Percentiles rank a stretch among this genome's conserved stretches.
Evolutionary conservation across 2,888 invertebrate species (phyloP).

Genomic region (Spodoptera picta): DNA sequence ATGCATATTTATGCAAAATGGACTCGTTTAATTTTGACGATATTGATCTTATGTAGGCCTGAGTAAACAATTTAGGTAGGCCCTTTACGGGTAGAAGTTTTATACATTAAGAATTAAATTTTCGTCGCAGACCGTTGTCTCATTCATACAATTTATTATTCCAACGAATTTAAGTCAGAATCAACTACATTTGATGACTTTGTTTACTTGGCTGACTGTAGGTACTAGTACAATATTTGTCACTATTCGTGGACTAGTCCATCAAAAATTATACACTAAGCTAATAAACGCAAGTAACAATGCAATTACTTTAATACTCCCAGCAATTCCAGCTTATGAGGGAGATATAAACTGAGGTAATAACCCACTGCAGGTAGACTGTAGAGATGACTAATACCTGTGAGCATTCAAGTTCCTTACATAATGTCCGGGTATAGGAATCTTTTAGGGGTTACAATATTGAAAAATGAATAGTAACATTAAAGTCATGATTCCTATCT

Average conservation of each 20-base stretch:
- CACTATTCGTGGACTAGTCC: too few relatives aligned
- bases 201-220: not conserved
- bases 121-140: not conserved
- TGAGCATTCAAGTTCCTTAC: too few relatives aligned
- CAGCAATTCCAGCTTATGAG: conserved; percentile 19
- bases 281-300: conserved; percentile 22
- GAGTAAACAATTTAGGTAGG: conserved; percentile 24
- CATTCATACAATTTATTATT: too few relatives aligned
- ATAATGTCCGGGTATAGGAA: too few relatives aligned
- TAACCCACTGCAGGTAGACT: conserved; percentile 21
- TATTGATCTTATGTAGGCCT: conserved; percentile 29
- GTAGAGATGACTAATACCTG: conserved; percentile 35
- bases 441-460: too few relatives aligned
- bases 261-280: too few relatives aligned
- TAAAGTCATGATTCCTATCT: too few relatives aligned
- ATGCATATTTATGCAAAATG: conserved; percentile 49
- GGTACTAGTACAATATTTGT: too few relatives aligned
- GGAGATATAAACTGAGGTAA: conserved; percentile 35
- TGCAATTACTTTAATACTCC: conserved; percentile 23
- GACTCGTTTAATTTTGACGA: conserved; percentile 26
- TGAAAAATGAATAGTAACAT: too few relatives aligned
- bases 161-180: too few relatives aligned
- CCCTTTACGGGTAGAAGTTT: not conserved
- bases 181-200: not conserved
- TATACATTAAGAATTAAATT: not conserved